Conservation (phyloP, 2,113 vertebrate species). For the Microtus montanus region DNA sequence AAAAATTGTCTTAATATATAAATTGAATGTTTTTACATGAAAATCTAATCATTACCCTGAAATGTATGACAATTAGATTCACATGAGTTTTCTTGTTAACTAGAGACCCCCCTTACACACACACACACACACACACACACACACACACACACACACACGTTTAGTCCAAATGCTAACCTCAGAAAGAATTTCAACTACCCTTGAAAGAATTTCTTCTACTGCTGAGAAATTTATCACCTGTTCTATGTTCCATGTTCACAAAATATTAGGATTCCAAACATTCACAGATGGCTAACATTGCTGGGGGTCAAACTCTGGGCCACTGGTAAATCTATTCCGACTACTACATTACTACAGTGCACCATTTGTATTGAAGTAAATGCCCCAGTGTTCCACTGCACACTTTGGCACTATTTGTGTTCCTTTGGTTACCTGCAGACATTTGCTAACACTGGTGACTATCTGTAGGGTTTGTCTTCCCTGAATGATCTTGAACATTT, state of each 20-base stretch:
- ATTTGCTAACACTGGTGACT: not conserved
- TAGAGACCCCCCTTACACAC: not conserved
- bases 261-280: not conserved
- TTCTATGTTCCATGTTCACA: not conserved
- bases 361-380: not conserved
- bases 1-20: not conserved
- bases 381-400: not conserved
- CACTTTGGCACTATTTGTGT: not conserved
- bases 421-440: not conserved
- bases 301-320: not conserved
- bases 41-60: slow-evolving; percentile 12
- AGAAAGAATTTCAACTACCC: slow-evolving; percentile 8
- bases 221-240: not conserved
- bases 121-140: not conserved
- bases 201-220: not conserved
- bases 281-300: not conserved
- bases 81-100: not conserved
- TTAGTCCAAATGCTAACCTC: not conserved
- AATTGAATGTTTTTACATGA: not conserved
- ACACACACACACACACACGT: not conserved
- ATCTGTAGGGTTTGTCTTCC: not conserved
- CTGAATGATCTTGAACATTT: not conserved
- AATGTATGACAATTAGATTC: not conserved
- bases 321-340: not conserved
- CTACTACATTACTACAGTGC: not conserved